Base-by-base conservation (phyloP, 2,113 vertebrate genomes). In the Pituophis catenifer region DNA sequence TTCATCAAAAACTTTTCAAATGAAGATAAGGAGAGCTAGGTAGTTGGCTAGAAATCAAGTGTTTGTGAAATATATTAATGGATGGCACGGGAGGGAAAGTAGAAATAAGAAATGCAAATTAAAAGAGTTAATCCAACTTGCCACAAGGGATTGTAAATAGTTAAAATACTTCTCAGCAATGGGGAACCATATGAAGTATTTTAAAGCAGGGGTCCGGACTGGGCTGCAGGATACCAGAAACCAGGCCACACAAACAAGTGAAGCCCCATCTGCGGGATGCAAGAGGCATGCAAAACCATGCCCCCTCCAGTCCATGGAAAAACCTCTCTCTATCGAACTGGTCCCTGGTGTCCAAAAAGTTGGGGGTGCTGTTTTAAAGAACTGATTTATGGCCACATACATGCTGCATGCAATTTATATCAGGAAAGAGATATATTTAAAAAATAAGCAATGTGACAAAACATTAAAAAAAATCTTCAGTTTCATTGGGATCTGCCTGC, bases 371-470 rank as follows among this genome's bases (percentile, higher is more conserved):
- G 65, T 89, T 55, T 91, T 19, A 85, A 85, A 33, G 44, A n/a
- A 52, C 3, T 38, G 26, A 62, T 94, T 59, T 92, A 89, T 54
- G 33, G n/a, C 87, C 8, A 92, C 59, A 44, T 0, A 62, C 95
- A 93, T 0, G 0, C 6, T 50, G n/a, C 9, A 38, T 58, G 44
- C 50, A 33, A 33, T 91, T 85, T 9, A 7, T 94, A 50, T 21
- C 48, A 91, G 91, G 89, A 89, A 94, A 92, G 9, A 91, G 33
- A 88, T 1, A 75, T 88, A 94, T 91, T 21, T 58, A 13, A 23
- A 59, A 87, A 87, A 1, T 38, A 91, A 87, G 17, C 3, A 59
- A 87, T 26, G n/a, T 87, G 44, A 52, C 24, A 89, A 26, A 59
- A 86, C 26, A n/a, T n/a, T 26, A 8, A n/a, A n/a, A n/a, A 53